A percentile compares a stretch with the other conserved stretches of the same genome.
These are phyloP conservation scores for Murina feae DNA, from an alignment of 2,113 vertebrate genomes.

Conservation along the genomic window DNA sequence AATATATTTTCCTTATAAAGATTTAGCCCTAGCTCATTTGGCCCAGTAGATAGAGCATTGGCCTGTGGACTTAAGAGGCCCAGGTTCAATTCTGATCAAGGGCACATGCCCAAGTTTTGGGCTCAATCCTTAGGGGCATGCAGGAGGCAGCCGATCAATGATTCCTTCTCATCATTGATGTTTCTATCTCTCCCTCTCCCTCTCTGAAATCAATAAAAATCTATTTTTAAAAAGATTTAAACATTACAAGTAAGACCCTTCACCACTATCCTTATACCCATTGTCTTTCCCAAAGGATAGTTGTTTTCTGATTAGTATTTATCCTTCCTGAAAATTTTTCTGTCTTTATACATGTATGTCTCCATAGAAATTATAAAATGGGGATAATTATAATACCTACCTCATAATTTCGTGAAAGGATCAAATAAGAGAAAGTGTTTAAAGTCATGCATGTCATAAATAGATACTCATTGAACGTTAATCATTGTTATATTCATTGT, in stretches of 20 bases:
- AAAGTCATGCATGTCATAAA: conserved; percentile 28
- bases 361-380: conserved; percentile 21
- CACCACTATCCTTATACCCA: neutral
- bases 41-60: no score
- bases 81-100: no score
- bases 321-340: neutral
- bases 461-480: neutral
- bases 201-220: no score
- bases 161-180: no score
- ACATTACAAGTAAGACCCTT: neutral
- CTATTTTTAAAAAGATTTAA: neutral
- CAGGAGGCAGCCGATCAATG: no score
- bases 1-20: conserved; percentile 7
- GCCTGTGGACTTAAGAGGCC: no score
- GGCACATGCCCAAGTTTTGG: no score
- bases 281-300: neutral
- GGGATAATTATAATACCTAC: conserved; percentile 35
- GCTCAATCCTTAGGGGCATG: no score
- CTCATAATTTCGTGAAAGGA: conserved; percentile 43
- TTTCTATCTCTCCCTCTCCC: no score
- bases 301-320: neutral
- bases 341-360: neutral
- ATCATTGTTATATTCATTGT: neutral
- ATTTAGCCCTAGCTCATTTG: neutral
- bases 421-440: conserved; percentile 5